Conservation (phyloP, 2,797 vertebrate genomes). For the Ctenopoma kingsleyae region DNA sequence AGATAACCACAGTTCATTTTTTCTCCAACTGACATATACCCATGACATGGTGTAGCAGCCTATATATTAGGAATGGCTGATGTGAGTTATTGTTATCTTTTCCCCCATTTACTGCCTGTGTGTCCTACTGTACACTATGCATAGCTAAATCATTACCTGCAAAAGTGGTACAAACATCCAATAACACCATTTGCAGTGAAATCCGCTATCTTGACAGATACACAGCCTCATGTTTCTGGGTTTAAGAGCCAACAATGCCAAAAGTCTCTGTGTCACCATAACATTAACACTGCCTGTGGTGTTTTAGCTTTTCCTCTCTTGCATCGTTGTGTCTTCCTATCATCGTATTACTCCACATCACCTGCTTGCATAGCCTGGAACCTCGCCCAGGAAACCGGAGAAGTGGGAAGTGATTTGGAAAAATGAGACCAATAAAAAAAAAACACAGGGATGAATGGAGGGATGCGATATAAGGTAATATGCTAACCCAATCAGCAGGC, state of each 20-base stretch:
- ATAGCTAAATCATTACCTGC: conserved; percentile 67
- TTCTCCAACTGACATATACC: conserved; percentile 68
- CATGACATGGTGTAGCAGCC: conserved; percentile 59
- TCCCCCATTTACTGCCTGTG: conserved; percentile 66
- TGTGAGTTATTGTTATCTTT: conserved; percentile 74
- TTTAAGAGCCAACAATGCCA: conserved; percentile 29
- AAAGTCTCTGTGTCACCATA: conserved; percentile 25
- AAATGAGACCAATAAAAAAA: conserved; percentile 85
- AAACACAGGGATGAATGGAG: conserved; percentile 76
- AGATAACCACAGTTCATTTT: conserved; percentile 82
- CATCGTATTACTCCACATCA: conserved; percentile 74
- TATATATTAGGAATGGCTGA: conserved; percentile 62
- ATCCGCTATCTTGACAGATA: conserved; percentile 41
- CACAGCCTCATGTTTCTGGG: conserved; percentile 21
- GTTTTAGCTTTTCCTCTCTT: conserved; percentile 33
- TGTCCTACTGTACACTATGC: conserved; percentile 58
- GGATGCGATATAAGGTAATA: conserved; percentile 83
- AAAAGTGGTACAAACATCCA: conserved; percentile 47
- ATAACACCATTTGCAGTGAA: conserved; percentile 47
- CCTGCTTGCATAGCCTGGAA: conserved; percentile 79
- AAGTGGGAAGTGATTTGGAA: conserved; percentile 83
- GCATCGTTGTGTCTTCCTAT: conserved; percentile 62
- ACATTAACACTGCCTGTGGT: conserved; percentile 37
- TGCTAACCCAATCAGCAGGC: conserved; percentile 82
- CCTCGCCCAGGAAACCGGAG: conserved; percentile 72